Evolutionary conservation across 2,797 vertebrate genomes (phyloP), one percentile per base, ranked within the genome.

Genomic region (Epinephelus awoara): DNA sequence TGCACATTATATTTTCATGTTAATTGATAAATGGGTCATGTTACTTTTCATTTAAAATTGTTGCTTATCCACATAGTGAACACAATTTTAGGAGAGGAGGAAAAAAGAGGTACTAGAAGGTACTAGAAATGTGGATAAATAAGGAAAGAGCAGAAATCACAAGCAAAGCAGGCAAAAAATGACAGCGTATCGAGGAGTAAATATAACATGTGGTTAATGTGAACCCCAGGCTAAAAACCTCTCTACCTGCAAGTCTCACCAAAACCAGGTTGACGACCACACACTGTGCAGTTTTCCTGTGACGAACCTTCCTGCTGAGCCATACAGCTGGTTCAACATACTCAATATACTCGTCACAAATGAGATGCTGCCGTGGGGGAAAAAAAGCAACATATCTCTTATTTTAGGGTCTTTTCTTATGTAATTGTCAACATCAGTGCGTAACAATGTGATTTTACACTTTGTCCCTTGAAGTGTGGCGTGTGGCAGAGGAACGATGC

Each of bases 341-440:
- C 34, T 65, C 52, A 51, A 63, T 72, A 38, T 7, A 66, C 67
- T 77, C 71, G 47, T 67, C 52, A 68, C 63, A 83, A 81, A 84
- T 71, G 73, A 81, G 63, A 81, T 46, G 42, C 51, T 42, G 46
- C 34, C 1, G 19, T 46, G 62, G 52, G 25, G 46, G 23, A 34
- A 27, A 11, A 67, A 72, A 77, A 58, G 44, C 42, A 29, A 4
- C 55, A 1, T 51, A 51, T 75, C 40, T 85, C 64, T 42, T 77
- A 74, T 84, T 87, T 76, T 46, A 38, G 65, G 50, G 47, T 67
- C 69, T 74, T 86, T 87, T 85, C 71, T 88, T 70, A 51, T 72
- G 65, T 76, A 80, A 88, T 85, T 88, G 83, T 90, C 86, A 90
- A 86, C 84, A 82, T 91, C 82, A 72, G 80, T 46, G 76, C n/a